Evolutionary conservation across 2,888 invertebrate species (phyloP).

Genomic region (Hetaerina titia): DNA sequence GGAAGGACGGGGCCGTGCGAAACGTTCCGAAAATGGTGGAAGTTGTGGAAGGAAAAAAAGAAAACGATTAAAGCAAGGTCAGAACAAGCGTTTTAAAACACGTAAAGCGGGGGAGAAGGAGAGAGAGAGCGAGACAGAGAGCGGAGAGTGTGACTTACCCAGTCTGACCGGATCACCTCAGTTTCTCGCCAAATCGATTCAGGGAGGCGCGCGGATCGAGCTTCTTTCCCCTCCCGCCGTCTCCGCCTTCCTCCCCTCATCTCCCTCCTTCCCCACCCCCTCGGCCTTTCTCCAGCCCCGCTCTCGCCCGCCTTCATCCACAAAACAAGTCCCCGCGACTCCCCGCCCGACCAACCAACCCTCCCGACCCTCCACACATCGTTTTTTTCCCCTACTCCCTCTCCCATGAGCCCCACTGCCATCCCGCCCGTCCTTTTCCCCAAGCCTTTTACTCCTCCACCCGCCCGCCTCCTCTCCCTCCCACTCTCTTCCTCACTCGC

Average conservation of each 20-base stretch:
- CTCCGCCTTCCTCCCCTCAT: neutral
- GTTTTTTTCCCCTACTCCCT: neutral
- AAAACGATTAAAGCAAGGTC: no score
- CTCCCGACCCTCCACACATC: neutral
- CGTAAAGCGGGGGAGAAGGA: neutral
- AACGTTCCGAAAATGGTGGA: no score
- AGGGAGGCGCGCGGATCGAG: constrained; percentile 63
- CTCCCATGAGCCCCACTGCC: no score
- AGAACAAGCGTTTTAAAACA: no score
- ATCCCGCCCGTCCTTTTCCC: neutral
- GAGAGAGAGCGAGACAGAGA: neutral
- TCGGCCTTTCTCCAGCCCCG: neutral
- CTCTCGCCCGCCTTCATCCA: neutral
- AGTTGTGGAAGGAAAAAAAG: no score
- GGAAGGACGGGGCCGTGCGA: no score
- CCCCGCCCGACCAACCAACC: neutral
- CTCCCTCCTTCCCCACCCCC: neutral
- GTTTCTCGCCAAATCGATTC: constrained; percentile 63
- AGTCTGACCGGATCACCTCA: constrained; percentile 62
- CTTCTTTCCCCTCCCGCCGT: constrained; percentile 22
- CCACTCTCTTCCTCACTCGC: neutral
- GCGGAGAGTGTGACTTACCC: constrained; percentile 51
- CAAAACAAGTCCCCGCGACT: neutral
- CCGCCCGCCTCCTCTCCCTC: neutral
- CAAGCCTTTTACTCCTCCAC: neutral